Evolutionary conservation across 2,888 invertebrate species (phyloP), one percentile per base, ranked within the genome.

Genomic region (Maniola hyperantus): DNA sequence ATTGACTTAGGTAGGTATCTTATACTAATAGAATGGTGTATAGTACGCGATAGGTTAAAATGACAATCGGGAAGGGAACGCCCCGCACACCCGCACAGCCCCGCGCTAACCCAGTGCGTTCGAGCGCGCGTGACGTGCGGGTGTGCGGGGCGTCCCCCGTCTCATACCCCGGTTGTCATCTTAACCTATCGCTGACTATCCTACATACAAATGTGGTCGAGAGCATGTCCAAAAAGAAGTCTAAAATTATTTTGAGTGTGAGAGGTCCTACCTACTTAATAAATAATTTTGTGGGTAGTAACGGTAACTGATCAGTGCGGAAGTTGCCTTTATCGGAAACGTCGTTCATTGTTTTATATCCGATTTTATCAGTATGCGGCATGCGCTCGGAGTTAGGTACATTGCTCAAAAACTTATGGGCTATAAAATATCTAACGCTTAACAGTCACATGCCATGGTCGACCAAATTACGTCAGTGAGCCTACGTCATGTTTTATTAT

Each of bases 291-390:
- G 13, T 55, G 36, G 36, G 60, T 55, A 48, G 26, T 48, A 66
- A 63, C 67, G 58, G 69, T 58, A 67, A 15, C 33, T 54, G 42
- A 62, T 65, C 48, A 44, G 55, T 48, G 44, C 64, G 71, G 71
- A 71, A 69, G 71, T 67, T 39, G 33, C 64, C 61, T 50, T 60
- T 60, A 65, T 71, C 42, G 1, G 62, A 44, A 44, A 18, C 20
- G 42, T 54, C 34, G 44, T 66, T 69, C 66, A 69, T 71, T 68
- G 68, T 68, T 57, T 70, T 64, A 64, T 64, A 68, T 64, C 39
- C 34, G 34, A 66, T 60, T 66, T 66, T 69, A 71, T 69, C 58
- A 71, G 62, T 65, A 66, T 68, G 64, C 70, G 61, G 62, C 63
- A 66, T 68, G 64, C 70, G 61, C 11, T 63, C 44, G 44, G 70